Evolutionary conservation across 2,113 vertebrate species (phyloP).

Genomic region (Paramisgurnus dabryanus): DNA sequence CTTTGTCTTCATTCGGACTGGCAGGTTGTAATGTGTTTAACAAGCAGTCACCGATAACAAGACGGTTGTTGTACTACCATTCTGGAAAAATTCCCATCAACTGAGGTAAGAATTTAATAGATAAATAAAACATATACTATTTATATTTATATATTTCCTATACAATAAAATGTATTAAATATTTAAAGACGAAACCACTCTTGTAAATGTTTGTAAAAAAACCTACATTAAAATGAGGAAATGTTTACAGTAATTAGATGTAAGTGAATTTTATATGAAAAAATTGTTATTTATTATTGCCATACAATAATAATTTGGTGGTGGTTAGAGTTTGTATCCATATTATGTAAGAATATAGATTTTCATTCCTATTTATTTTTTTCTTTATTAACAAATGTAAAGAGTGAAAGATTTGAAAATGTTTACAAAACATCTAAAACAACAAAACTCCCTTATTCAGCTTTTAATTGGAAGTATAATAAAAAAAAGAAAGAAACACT

Average conservation of each 20-base stretch:
- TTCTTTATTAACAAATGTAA: background rate
- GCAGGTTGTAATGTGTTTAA: conserved; percentile 49
- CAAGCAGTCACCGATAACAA: conserved; percentile 40
- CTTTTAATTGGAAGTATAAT: background rate
- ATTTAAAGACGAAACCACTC: no score
- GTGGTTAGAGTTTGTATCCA: background rate
- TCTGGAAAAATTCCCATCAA: background rate
- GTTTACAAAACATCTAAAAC: background rate
- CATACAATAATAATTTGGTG: background rate
- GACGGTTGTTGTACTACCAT: conserved; percentile 13
- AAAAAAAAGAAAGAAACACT: background rate
- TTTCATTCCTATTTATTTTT: no score
- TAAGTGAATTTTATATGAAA: no score
- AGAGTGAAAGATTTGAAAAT: background rate
- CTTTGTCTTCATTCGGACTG: conserved; percentile 61
- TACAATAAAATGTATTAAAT: no score
- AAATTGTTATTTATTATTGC: background rate
- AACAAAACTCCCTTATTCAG: background rate
- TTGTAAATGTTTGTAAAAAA: no score
- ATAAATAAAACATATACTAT: background rate
- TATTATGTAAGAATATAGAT: background rate
- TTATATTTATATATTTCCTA: no score
- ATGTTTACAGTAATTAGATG: no score
- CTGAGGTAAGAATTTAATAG: conserved; percentile 26
- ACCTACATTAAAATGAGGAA: no score